phyloP scores from a whole-genome alignment of 2,888 invertebrate genomes.

The Ichneumoninae sp. region DNA sequence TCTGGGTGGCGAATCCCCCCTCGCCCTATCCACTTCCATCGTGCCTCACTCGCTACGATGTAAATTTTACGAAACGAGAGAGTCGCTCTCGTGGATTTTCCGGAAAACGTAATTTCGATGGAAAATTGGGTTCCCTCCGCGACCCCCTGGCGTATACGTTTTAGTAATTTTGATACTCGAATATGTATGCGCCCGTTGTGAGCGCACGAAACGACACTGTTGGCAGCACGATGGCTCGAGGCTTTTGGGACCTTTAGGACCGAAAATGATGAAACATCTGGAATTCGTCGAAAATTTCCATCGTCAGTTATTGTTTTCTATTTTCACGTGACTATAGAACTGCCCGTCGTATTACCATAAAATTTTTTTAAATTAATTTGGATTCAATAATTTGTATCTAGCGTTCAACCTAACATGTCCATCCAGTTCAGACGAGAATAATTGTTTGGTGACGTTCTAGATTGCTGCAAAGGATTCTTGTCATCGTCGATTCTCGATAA shows the following conservation, averaged over 20 bases:
- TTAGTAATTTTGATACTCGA: conserved; percentile 14
- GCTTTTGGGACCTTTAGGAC: neutral
- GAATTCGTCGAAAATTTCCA: conserved; percentile 3
- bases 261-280: neutral
- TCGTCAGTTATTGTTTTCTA: neutral
- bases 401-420: too few relatives aligned
- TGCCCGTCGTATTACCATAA: neutral
- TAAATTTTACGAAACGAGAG: conserved; percentile 36
- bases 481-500: too few relatives aligned
- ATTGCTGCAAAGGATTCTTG: too few relatives aligned
- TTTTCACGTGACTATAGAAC: neutral
- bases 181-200: neutral
- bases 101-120: conserved; percentile 40
- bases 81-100: conserved; percentile 17
- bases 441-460: too few relatives aligned
- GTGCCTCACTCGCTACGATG: conserved; percentile 16
- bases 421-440: too few relatives aligned
- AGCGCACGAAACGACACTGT: neutral
- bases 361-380: too few relatives aligned
- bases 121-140: conserved; percentile 20
- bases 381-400: neutral
- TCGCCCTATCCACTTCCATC: conserved; percentile 19
- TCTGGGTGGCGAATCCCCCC: neutral
- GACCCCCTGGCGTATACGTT: conserved; percentile 5
- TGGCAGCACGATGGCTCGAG: neutral